These are phyloP conservation scores for Chascanopsetta lugubris DNA, from an alignment of 2,113 vertebrate genomes.

Conservation along the genomic window DNA sequence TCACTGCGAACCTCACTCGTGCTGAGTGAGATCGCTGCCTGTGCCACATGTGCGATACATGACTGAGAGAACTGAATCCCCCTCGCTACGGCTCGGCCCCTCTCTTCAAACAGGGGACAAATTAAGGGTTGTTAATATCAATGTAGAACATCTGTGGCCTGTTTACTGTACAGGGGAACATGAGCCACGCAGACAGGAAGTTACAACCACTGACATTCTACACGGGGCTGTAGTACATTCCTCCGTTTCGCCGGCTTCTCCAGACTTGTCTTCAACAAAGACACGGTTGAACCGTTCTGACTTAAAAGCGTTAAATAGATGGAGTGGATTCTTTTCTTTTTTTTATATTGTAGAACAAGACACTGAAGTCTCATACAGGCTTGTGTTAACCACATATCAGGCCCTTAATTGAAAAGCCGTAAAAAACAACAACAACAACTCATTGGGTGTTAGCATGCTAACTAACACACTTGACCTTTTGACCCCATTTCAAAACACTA, in stretches of 20 bases:
- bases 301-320: no score
- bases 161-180: slow-evolving; percentile 72
- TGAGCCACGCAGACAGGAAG: slow-evolving; percentile 64
- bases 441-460: no score
- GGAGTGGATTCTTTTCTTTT: no score
- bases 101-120: slow-evolving; percentile 70
- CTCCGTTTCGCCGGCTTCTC: slow-evolving; percentile 76
- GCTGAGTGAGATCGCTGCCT: slow-evolving; percentile 75
- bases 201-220: slow-evolving; percentile 27
- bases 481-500: no score
- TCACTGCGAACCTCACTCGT: slow-evolving; percentile 74
- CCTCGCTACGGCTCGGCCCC: slow-evolving; percentile 58
- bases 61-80: slow-evolving; percentile 75
- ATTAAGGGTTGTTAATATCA: slow-evolving; percentile 79
- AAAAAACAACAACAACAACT: no score
- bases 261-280: slow-evolving; percentile 70
- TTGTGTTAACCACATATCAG: no score
- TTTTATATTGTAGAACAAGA: no score
- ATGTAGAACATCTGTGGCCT: slow-evolving; percentile 79
- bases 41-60: slow-evolving; percentile 69
- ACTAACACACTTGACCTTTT: no score
- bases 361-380: no score
- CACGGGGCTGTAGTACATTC: slow-evolving; percentile 47
- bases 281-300: no score
- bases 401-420: no score